These are phyloP conservation scores for Clitarchus hookeri DNA, from an alignment of 2,888 invertebrate genomes.

Conservation along the genomic window DNA sequence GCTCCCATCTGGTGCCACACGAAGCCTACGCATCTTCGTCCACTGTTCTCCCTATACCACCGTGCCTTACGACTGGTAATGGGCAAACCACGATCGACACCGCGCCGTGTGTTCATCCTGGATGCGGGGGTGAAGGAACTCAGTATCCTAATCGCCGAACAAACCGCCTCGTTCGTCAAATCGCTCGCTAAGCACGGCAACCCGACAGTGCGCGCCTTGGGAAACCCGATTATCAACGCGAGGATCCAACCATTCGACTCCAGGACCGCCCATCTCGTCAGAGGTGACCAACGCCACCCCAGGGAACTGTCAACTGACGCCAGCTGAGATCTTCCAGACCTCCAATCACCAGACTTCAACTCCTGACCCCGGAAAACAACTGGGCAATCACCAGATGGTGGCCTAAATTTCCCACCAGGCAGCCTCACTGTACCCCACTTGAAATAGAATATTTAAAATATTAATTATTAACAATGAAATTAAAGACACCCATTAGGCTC, in stretches of 20 bases:
- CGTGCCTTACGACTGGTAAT: neutral
- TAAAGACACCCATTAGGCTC: too few relatives aligned
- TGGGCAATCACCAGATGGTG: too few relatives aligned
- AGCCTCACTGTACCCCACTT: too few relatives aligned
- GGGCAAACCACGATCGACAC: neutral
- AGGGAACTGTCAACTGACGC: too few relatives aligned
- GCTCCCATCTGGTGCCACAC: neutral
- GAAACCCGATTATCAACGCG: neutral
- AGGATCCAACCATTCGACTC: neutral
- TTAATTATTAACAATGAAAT: too few relatives aligned
- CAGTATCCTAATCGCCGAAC: neutral
- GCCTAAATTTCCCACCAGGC: too few relatives aligned
- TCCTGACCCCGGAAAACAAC: too few relatives aligned
- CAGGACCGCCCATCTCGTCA: neutral
- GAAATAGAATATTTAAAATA: too few relatives aligned
- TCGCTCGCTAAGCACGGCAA: neutral
- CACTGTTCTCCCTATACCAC: neutral
- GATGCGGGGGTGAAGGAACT: neutral
- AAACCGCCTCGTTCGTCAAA: neutral
- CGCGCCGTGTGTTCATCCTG: neutral
- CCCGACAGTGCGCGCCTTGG: neutral
- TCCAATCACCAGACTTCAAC: too few relatives aligned
- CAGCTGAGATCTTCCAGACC: too few relatives aligned
- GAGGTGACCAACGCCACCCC: neutral
- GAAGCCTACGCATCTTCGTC: neutral